phyloP scores from a whole-genome alignment of 2,888 invertebrate genomes.

The Lycophotia porphyrea region DNA sequence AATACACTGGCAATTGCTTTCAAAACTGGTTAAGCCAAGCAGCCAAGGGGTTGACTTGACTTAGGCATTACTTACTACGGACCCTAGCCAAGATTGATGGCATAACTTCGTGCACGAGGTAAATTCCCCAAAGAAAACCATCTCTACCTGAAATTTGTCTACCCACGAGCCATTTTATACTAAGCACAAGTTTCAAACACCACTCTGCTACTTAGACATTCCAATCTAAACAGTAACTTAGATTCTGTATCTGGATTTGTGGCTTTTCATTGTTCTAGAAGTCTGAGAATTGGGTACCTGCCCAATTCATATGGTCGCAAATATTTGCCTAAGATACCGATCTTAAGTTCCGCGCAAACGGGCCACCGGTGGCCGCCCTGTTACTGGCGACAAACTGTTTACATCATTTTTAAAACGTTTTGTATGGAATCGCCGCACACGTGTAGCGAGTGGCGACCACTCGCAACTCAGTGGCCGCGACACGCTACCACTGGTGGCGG shows the following conservation, averaged over 20 bases:
- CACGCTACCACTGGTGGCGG: too few species aligned
- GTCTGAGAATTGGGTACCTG: not conserved
- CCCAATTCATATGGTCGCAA: not conserved
- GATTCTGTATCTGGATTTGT: not conserved
- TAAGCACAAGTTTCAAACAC: not conserved
- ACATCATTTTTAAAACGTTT: too few species aligned
- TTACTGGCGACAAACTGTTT: too few species aligned
- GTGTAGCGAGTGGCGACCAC: too few species aligned
- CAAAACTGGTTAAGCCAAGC: too few species aligned
- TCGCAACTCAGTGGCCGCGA: too few species aligned
- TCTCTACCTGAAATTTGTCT: not conserved
- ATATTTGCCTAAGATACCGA: not conserved
- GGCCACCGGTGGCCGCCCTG: too few species aligned
- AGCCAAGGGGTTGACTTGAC: too few species aligned
- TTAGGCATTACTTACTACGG: not conserved
- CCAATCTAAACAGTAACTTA: not conserved
- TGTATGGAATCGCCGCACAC: too few species aligned
- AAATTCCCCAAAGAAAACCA: not conserved
- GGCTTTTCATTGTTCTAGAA: conserved; percentile 9
- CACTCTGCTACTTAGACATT: not conserved
- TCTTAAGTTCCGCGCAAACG: too few species aligned
- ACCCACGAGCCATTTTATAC: not conserved
- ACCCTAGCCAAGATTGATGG: not conserved
- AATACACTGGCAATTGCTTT: too few species aligned
- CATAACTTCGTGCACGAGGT: not conserved